phyloP scores from a whole-genome alignment of 1,140 invertebrate genomes.

The Drosophila gunungcola region DNA sequence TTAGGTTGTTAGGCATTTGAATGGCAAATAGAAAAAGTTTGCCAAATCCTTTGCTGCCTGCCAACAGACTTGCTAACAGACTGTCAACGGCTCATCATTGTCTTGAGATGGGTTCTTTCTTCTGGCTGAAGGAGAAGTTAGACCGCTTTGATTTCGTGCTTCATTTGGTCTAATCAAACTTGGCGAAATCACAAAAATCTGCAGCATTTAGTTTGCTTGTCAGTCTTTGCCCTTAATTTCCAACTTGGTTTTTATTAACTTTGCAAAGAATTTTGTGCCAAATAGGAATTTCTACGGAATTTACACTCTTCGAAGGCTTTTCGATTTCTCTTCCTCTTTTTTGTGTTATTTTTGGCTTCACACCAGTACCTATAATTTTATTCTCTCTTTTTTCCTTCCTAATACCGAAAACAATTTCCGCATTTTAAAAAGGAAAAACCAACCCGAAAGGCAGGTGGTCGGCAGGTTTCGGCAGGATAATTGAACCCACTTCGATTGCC shows the following conservation, averaged over 20 bases:
- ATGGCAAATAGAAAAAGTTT: slow-evolving; percentile 70
- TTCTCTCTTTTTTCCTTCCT: slow-evolving; percentile 8
- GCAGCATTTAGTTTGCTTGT: slow-evolving; percentile 65
- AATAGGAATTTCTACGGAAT: slow-evolving; percentile 70
- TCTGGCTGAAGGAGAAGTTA: slow-evolving; percentile 3
- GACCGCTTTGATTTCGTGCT: slow-evolving; percentile 75
- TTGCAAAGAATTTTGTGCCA: slow-evolving; percentile 66
- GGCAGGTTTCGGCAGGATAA: slow-evolving; percentile 43
- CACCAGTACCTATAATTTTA: slow-evolving; percentile 53
- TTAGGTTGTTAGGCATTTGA: slow-evolving; percentile 55
- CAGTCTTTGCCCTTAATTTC: slow-evolving; percentile 29
- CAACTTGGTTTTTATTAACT: slow-evolving; percentile 59
- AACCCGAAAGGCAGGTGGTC: slow-evolving; percentile 38
- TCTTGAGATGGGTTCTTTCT: slow-evolving; percentile 51
- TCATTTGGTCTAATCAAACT: slow-evolving; percentile 80
- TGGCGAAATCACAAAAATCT: slow-evolving; percentile 36
- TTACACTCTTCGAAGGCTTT: slow-evolving; percentile 55
- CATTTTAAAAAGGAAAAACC: slow-evolving; percentile 32
- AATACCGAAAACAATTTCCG: slow-evolving; percentile 29
- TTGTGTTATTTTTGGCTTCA: slow-evolving; percentile 53
- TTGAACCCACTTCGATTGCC: slow-evolving; percentile 74
- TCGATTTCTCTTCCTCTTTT: slow-evolving; percentile 14
- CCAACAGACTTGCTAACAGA: slow-evolving; percentile 54
- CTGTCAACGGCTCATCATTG: slow-evolving; percentile 71
- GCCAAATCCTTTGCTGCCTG: slow-evolving; percentile 50